Evolutionary conservation across 2,888 invertebrate genomes (phyloP), one percentile per base, ranked within the genome.

Genomic region (Candidula unifasciata): DNA sequence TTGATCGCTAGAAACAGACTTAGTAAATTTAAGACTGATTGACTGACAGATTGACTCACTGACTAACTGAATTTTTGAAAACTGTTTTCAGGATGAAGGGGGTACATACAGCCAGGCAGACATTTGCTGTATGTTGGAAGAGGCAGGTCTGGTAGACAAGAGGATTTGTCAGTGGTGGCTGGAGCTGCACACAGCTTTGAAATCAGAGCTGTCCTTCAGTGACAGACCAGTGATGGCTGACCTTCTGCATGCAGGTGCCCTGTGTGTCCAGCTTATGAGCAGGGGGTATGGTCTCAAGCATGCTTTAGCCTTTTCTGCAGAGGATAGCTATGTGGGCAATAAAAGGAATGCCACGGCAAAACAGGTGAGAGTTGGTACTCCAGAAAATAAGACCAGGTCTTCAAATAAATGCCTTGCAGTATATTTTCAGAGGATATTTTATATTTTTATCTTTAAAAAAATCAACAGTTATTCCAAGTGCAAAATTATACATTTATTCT

Each of bases 161-260:
- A 33, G 69, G 8, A 87, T 90, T 16, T 89, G 89, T 88, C 89
- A 90, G 87, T 90, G 90, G 89, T 86, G 92, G 76, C 86, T 88
- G 21, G 74, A 37, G 35, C 91, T 94, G n/a, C 90, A 92, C 21
- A 93, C 94, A n/a, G 95, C 96, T 0, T 93, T 96, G 85, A 69
- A 73, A 33, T 60, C 84, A n/a, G 37, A 73, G 33, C 73, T 82
- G 35, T 44, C 82, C 16, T 33, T 27, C 24, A 60, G 71, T 64
- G 85, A 82, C 21, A 76, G 64, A n/a, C 85, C 82, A n/a, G 80
- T 64, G 13, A 21, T 86, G 3, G 73, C 68, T 21, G 84, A 86
- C 64, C 27, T 86, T 44, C 44, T 86, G 60, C 83, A 85, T 10
- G 84, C 74, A 73, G 88, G 84, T 21, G 0, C 83, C 57, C 60